phyloP scores from a whole-genome alignment of 1,140 invertebrate species.

The Drosophila pallidifrons region DNA sequence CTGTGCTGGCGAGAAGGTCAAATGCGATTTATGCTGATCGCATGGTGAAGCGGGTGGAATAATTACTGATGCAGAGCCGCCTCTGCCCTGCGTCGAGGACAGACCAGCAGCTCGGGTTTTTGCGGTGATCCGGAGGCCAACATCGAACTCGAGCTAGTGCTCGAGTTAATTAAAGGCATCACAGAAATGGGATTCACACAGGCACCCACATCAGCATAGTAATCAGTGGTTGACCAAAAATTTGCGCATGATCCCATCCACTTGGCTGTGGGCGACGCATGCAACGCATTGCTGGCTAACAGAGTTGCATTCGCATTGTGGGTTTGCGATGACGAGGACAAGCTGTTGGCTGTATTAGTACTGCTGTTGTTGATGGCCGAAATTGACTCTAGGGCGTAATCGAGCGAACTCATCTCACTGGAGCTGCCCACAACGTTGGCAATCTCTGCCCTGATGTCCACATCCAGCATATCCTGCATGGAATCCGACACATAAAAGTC shows the following conservation, averaged over 20 bases:
- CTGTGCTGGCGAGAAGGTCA: constrained; percentile 88
- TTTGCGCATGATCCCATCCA: constrained; percentile 87
- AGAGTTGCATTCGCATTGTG: constrained; percentile 64
- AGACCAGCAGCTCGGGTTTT: constrained; percentile 55
- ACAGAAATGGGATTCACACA: constrained; percentile 93
- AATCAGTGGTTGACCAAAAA: constrained; percentile 90
- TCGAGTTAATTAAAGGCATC: constrained; percentile 86
- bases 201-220: constrained; percentile 90
- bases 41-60: constrained; percentile 64
- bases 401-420: constrained; percentile 86
- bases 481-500: constrained; percentile 88
- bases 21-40: constrained; percentile 87
- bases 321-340: constrained; percentile 19
- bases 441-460: constrained; percentile 93
- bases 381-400: constrained; percentile 73
- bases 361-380: constrained; percentile 65
- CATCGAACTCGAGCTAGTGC: constrained; percentile 38
- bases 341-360: constrained; percentile 31
- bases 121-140: constrained; percentile 59
- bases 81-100: constrained; percentile 35
- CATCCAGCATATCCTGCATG: constrained; percentile 91
- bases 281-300: constrained; percentile 56
- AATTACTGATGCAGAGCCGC: constrained; percentile 7
- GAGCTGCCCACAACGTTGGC: constrained; percentile 90
- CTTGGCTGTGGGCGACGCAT: constrained; percentile 76